Evolutionary conservation across 2,113 vertebrate genomes (phyloP), one percentile per base, ranked within the genome.

Genomic region (Nothocercus julius): DNA sequence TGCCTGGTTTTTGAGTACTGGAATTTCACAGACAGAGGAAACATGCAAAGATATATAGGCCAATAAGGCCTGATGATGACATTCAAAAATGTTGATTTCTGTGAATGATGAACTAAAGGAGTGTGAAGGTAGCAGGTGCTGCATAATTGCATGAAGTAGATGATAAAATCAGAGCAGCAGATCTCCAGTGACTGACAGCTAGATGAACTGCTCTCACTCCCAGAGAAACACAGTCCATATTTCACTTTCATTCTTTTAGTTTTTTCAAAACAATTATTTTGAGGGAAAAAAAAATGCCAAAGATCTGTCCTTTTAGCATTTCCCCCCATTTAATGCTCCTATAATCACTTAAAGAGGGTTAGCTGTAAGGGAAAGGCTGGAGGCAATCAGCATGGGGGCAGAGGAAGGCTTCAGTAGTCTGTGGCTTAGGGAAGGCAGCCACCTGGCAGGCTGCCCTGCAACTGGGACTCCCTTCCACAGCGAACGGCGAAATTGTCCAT

Each of bases 371-470:
- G 62, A 63, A 92, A 81, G 92, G 61, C 0, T 22, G 45, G 66
- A 92, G 79, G 10, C 63, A 80, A 85, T 16, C 49, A 74, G 83
- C 0, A 5, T 11, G 42, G 73, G 83, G 67, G 51, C 79, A 75
- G 51, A 86, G 68, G 42, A 56, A 32, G 59, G 85, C 27, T 89
- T 73, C 87, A 64, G 17, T 27, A 59, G 45, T 11, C 79, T 72
- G 91, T 7, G 21, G 89, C 62, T 92, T 10, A 28, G 34, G 81
- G 53, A 47, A 81, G 63, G 66, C 77, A 70, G 62, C 45, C 81
- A 92, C 76, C 83, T 92, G 86, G 86, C 92, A 93, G 84, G 28
- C 66, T 95, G 85, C 76, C 91, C 62, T 49, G 82, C 47, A 56
- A 66, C 51, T 61, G 53, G 69, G 69, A 78, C 56, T 95, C 73